Evolutionary conservation across 2,888 invertebrate genomes (phyloP).

Genomic region (Caenorhabditis sp.): DNA sequence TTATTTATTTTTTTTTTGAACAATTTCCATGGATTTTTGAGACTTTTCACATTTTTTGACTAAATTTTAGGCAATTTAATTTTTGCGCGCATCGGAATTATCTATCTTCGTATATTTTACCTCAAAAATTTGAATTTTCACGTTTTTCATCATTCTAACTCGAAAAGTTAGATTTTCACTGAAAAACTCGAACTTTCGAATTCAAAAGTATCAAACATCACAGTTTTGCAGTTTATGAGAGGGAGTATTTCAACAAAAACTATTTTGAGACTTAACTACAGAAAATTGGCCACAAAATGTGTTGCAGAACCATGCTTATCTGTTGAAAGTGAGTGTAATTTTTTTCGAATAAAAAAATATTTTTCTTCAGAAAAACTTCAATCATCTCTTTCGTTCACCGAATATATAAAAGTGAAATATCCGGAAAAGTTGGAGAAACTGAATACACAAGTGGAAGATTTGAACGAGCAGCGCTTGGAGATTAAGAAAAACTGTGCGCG

Average conservation of each 20-base stretch:
- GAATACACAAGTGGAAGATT: slow-evolving; percentile 12
- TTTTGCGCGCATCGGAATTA: too few relatives aligned
- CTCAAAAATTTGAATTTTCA: too few relatives aligned
- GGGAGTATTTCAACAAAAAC: background rate
- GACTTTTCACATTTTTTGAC: background rate
- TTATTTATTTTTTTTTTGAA: background rate
- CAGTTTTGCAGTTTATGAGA: background rate
- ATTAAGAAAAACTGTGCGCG: background rate
- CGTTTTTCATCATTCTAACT: too few relatives aligned
- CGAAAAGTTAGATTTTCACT: too few relatives aligned
- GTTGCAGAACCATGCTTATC: slow-evolving; percentile 20
- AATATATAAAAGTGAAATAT: slow-evolving; percentile 22
- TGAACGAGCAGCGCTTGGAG: slow-evolving; percentile 13
- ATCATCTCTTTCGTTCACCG: slow-evolving; percentile 14
- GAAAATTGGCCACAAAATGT: slow-evolving; percentile 15
- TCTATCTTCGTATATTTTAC: too few relatives aligned
- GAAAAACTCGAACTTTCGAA: too few relatives aligned
- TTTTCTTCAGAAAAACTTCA: slow-evolving; percentile 9
- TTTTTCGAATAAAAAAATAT: background rate
- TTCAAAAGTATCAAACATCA: too few relatives aligned
- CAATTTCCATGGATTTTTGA: background rate
- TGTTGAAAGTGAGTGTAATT: slow-evolving; percentile 15
- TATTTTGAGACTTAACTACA: slow-evolving; percentile 1
- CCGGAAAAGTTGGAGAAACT: slow-evolving; percentile 18
- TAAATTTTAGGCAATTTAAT: too few relatives aligned